Conservation (phyloP, 1,140 invertebrate species). For the Drosophila tropicalis region DNA sequence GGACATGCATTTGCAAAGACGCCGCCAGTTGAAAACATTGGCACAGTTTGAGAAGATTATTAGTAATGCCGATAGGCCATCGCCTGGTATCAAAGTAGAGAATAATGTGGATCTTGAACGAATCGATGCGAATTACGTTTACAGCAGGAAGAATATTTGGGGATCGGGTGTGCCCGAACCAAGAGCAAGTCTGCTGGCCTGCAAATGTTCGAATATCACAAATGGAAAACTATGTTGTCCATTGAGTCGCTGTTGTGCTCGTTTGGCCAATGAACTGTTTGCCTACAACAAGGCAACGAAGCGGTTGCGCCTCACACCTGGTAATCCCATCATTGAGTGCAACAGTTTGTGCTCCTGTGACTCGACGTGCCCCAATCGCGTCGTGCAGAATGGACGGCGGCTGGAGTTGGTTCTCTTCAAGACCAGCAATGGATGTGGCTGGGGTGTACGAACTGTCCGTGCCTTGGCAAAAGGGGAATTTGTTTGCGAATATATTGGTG, state of each 20-base stretch:
- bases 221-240: conserved; percentile 85
- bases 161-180: conserved; percentile 89
- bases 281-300: conserved; percentile 87
- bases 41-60: conserved; percentile 89
- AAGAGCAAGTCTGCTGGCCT: conserved; percentile 91
- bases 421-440: conserved; percentile 93
- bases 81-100: conserved; percentile 86
- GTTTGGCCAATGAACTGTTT: conserved; percentile 86
- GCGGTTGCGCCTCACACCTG: conserved; percentile 86
- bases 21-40: conserved; percentile 86
- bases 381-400: conserved; percentile 93
- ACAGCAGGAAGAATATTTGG: conserved; percentile 91
- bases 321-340: conserved; percentile 96
- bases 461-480: conserved; percentile 91
- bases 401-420: conserved; percentile 93
- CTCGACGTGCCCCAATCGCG: conserved; percentile 90
- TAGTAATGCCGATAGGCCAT: conserved; percentile 85
- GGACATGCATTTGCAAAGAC: conserved; percentile 70
- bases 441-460: conserved; percentile 94
- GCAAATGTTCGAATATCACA: conserved; percentile 86
- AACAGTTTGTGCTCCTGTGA: conserved; percentile 93
- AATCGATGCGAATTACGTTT: conserved; percentile 91
- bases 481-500: conserved; percentile 96
- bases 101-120: conserved; percentile 93
- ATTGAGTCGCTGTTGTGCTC: conserved; percentile 86